Base-by-base conservation (phyloP, 2,888 invertebrate species). In the Epinotia brunnichana region DNA sequence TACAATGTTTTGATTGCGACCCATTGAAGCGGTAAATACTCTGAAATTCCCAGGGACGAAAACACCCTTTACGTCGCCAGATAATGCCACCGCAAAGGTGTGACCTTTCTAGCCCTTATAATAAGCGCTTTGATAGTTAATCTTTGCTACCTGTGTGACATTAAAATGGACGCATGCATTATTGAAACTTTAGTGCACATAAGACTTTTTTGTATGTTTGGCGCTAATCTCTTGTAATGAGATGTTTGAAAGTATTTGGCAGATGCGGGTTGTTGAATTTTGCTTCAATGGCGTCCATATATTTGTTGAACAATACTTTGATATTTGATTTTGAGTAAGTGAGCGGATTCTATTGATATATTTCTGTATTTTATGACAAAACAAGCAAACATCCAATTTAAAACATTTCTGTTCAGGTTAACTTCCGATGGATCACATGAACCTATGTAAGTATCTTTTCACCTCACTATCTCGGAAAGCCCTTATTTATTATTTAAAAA, bases 21-120 rank as follows among this genome's bases (percentile, higher is more conserved):
- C 84, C 80, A 89, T 90, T 91, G 80, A 90, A 82, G 85, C 83
- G 86, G 86, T 88, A 90, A 90, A 87, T 87, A 80, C 85, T 82
- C 75, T 78, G 80, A 85, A 82, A 85, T 92, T 92, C 92, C 91
- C 92, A 92, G 76, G 83, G 82, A 78, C 77, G 77, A 76, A 79
- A 48, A 62, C 62, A 54, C 59, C 59, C 35, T 19, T 17, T 57
- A n/a, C 17, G 4, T 39, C 17, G 17, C 2, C 53, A 17, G 2
- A 29, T 62, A 56, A 66, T 66, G 11, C 35, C 87, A 87, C 83
- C 80, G 76, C 68, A 79, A 83, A 86, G 84, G 85, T 87, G 87
- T 85, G 82, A 85, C 83, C 80, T 85, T 85, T 79, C 74, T 77
- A 82, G 82, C 84, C 82, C 81, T 81, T 79, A 76, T 82, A 80